Evolutionary conservation across 64 coral and sea anemone species (phyloP).

Genomic region (Stichodactyla helianthus): DNA sequence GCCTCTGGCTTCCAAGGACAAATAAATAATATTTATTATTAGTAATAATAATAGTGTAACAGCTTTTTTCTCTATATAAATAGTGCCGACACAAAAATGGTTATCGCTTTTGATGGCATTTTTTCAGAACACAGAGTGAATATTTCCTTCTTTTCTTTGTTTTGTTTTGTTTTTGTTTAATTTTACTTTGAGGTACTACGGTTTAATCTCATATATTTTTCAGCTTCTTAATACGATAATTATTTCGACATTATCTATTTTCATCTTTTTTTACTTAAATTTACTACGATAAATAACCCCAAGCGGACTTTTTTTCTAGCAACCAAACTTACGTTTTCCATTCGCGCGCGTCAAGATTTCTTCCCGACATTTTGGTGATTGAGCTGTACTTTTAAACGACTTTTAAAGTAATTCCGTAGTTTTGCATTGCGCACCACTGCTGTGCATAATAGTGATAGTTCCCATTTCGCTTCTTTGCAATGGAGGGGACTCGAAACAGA

Average conservation of each 20-base stretch:
- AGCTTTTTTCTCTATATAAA: conserved; percentile 40
- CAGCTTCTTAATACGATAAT: not conserved
- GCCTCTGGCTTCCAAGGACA: conserved; percentile 13
- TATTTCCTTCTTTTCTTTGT: too few species aligned
- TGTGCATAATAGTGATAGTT: too few species aligned
- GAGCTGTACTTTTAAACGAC: too few species aligned
- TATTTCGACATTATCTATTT: not conserved
- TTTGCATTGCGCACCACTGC: too few species aligned
- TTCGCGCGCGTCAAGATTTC: too few species aligned
- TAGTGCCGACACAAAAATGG: not conserved
- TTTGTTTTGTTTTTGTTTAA: too few species aligned
- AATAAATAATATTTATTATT: conserved; percentile 45
- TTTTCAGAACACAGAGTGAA: too few species aligned
- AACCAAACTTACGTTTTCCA: not conserved
- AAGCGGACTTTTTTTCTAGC: not conserved
- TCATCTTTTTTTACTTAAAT: not conserved
- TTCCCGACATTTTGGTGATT: too few species aligned
- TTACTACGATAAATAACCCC: not conserved
- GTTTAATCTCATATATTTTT: not conserved
- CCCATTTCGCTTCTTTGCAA: too few species aligned
- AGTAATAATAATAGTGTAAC: conserved; percentile 4
- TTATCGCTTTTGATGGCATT: not conserved
- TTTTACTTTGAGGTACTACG: not conserved
- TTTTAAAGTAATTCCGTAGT: too few species aligned
- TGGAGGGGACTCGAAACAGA: too few species aligned